Evolutionary conservation across 2,113 vertebrate species (phyloP).

Genomic region (Thalassarche chlororhynchos): DNA sequence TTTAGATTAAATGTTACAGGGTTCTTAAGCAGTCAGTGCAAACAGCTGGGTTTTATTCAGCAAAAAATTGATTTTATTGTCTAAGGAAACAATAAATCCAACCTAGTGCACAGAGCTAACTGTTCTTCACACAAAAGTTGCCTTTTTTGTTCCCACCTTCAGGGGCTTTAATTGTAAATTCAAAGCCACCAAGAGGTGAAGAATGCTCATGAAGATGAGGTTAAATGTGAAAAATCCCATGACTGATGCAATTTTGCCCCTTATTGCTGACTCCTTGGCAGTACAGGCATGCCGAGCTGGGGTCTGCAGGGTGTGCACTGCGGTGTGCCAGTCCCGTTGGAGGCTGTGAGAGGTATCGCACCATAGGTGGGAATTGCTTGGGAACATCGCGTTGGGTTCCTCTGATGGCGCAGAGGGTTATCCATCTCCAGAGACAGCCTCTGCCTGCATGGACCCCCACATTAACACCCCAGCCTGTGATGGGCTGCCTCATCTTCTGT

Average conservation of each 20-base stretch:
- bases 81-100: background rate
- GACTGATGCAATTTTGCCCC: background rate
- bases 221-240: background rate
- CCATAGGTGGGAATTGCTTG: background rate
- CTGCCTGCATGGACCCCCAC: background rate
- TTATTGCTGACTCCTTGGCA: background rate
- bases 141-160: background rate
- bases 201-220: background rate
- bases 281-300: background rate
- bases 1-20: background rate
- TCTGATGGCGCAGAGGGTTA: background rate
- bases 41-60: background rate
- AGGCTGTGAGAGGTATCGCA: accelerated
- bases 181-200: background rate
- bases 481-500: background rate
- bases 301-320: background rate
- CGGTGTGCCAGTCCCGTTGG: background rate
- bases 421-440: background rate
- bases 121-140: background rate
- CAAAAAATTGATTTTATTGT: background rate
- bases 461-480: background rate
- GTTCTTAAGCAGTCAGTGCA: background rate
- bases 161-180: background rate
- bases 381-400: accelerated
- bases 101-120: background rate